Conservation (phyloP, 2,888 invertebrate genomes). For the Odontothrips loti region DNA sequence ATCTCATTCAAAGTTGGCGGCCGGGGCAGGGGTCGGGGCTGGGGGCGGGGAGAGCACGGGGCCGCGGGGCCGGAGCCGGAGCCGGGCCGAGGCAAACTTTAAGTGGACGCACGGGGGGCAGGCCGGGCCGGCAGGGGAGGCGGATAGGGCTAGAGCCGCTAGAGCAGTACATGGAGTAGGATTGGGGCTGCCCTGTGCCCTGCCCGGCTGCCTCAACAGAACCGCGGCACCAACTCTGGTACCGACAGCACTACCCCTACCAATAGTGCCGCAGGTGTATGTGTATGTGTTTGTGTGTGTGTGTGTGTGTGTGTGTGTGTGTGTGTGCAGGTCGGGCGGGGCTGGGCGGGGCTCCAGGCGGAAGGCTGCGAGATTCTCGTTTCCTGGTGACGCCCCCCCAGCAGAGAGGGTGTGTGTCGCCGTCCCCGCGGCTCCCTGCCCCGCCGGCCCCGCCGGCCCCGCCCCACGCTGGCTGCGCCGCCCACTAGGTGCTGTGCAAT, state of each 20-base stretch:
- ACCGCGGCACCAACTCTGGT: no score
- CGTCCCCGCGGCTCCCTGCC: not conserved
- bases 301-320: no score
- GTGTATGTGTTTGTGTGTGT: no score
- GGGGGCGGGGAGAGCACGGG: no score
- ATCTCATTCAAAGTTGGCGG: slow-evolving; percentile 23
- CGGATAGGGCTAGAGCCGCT: not conserved
- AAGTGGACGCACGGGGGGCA: slow-evolving; percentile 2
- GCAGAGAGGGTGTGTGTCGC: no score
- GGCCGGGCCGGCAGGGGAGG: no score
- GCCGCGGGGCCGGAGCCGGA: no score
- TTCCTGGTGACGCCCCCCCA: not conserved
- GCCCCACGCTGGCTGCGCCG: not conserved
- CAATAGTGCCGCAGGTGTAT: no score
- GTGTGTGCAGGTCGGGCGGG: not conserved
- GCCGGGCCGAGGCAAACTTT: not conserved
- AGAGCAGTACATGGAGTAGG: not conserved
- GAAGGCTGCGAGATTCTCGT: no score
- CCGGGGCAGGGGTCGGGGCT: not conserved
- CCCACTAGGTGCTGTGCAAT: slow-evolving; percentile 6
- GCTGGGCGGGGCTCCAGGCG: not conserved
- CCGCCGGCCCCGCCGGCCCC: not conserved
- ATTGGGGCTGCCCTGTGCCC: no score
- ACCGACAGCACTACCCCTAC: no score
- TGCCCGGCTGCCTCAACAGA: no score